Evolutionary conservation across 1,140 invertebrate species (phyloP).

Genomic region (Drosophila pseudoobscura): DNA sequence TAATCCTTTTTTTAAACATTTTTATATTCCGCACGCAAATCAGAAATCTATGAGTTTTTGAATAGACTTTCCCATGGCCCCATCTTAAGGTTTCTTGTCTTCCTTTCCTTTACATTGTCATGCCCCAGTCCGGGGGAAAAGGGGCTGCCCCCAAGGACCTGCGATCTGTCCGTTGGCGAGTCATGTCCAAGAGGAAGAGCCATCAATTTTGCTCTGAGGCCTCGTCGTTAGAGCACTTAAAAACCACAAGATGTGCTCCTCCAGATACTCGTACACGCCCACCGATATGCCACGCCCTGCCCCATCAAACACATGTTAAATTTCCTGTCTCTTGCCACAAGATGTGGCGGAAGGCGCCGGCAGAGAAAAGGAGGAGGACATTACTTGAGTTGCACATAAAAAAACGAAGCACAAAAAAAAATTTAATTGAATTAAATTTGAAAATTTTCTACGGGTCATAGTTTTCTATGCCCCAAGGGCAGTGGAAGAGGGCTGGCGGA

Average conservation of each 20-base stretch:
- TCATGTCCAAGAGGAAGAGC: constrained; percentile 55
- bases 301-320: constrained; percentile 67
- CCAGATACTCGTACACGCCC: constrained; percentile 45
- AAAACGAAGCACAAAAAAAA: constrained; percentile 22
- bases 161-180: constrained; percentile 29
- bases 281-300: constrained; percentile 1
- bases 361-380: constrained; percentile 3
- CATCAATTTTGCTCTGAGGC: constrained; percentile 69
- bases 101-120: constrained; percentile 40
- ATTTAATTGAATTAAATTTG: constrained; percentile 75
- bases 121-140: neutral
- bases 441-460: constrained; percentile 55
- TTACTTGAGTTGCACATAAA: constrained; percentile 40
- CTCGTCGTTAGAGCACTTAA: constrained; percentile 59
- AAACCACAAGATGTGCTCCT: constrained; percentile 74
- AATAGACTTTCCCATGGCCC: constrained; percentile 15
- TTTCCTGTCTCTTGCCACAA: constrained; percentile 40
- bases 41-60: constrained; percentile 70
- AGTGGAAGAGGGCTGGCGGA: no score
- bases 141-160: neutral
- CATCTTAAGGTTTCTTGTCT: neutral
- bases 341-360: neutral
- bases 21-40: constrained; percentile 54
- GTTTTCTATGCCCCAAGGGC: constrained; percentile 20
- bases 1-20: constrained; percentile 61